These are phyloP conservation scores for Melierax canorus DNA, from an alignment of 2,113 vertebrate genomes.

Conservation along the genomic window DNA sequence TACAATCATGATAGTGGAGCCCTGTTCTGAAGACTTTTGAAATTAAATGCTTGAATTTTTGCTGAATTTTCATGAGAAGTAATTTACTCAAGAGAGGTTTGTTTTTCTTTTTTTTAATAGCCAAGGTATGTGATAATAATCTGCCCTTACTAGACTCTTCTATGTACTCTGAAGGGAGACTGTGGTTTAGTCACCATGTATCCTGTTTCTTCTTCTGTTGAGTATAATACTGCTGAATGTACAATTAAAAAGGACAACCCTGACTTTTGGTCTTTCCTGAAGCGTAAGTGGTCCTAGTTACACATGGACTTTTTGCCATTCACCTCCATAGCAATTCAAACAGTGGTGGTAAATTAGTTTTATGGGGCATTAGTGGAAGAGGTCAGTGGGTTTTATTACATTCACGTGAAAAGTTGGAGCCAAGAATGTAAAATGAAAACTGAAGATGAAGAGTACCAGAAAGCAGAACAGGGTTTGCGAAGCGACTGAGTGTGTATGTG, in stretches of 20 bases:
- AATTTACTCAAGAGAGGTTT: background rate
- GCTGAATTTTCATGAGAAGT: background rate
- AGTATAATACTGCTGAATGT: background rate
- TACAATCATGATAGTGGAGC: background rate
- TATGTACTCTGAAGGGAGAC: background rate
- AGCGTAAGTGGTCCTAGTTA: background rate
- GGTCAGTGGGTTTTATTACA: background rate
- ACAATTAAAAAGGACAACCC: background rate
- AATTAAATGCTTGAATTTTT: background rate
- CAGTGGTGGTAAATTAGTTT: background rate
- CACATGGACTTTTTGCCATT: background rate
- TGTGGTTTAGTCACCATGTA: background rate
- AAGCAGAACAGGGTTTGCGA: background rate
- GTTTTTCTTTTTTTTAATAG: background rate
- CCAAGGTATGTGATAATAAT: background rate
- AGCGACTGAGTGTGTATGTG: background rate
- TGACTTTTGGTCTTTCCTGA: rapidly evolving
- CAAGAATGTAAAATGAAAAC: slow-evolving; percentile 4
- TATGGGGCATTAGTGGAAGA: background rate
- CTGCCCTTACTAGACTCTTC: background rate
- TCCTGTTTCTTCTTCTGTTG: background rate
- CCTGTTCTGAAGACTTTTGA: background rate
- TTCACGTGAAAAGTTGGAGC: background rate
- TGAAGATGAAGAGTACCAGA: background rate
- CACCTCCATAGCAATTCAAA: rapidly evolving